Conservation (phyloP, 2,113 vertebrate species). For the Connochaetes taurinus region DNA sequence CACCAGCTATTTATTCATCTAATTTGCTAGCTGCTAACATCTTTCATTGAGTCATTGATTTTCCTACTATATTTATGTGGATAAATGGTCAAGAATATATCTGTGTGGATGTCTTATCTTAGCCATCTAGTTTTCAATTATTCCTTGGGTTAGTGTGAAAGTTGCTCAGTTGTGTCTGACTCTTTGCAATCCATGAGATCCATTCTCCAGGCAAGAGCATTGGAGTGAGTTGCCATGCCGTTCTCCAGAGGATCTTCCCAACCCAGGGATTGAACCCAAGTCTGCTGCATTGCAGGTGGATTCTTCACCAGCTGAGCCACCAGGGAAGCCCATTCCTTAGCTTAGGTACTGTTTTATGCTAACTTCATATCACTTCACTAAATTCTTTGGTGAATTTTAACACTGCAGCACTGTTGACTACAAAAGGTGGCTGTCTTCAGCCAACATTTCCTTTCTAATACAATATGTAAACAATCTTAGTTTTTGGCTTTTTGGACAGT, state of each 20-base stretch:
- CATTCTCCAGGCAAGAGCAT: neutral
- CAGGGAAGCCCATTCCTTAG: neutral
- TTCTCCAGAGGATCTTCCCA: neutral
- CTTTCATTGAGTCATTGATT: neutral
- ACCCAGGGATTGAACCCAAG: neutral
- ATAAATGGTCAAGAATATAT: neutral
- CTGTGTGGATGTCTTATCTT: neutral
- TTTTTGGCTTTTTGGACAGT: constrained; percentile 24
- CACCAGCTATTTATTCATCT: neutral
- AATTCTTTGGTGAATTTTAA: constrained; percentile 10
- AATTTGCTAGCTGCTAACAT: neutral
- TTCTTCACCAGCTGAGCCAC: neutral
- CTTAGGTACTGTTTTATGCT: neutral
- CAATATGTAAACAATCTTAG: constrained; percentile 21
- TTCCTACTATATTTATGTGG: neutral
- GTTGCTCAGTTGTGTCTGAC: neutral
- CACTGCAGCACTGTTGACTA: neutral
- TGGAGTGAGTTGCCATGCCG: neutral
- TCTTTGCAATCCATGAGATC: neutral
- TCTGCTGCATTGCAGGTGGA: neutral
- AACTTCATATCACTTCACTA: neutral
- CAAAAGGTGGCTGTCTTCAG: neutral
- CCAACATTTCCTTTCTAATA: constrained; percentile 38
- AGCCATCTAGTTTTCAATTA: neutral
- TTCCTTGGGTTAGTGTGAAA: neutral